Evolutionary conservation across 1,140 invertebrate species (phyloP).

Genomic region (Psilanteris sp.): DNA sequence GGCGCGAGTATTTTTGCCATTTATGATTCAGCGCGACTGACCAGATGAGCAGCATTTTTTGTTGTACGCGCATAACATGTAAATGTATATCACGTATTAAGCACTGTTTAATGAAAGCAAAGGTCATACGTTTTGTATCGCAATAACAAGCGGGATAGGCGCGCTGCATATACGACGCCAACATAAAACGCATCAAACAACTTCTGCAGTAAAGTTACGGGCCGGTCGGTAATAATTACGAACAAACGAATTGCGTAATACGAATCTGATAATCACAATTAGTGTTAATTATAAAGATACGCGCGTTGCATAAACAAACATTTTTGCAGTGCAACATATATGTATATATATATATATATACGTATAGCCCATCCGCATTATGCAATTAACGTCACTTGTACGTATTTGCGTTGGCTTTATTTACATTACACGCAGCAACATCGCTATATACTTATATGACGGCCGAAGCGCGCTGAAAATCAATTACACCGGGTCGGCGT

Average conservation of each 20-base stretch:
- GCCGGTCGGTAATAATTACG: constrained; percentile 21
- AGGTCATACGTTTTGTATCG: constrained; percentile 30
- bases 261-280: constrained; percentile 33
- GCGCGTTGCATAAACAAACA: constrained; percentile 8
- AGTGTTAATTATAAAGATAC: constrained; percentile 29
- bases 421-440: too few relatives aligned
- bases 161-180: background rate
- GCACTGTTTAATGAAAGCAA: constrained; percentile 38
- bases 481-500: too few relatives aligned
- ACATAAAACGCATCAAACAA: constrained; percentile 30
- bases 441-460: too few relatives aligned
- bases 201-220: background rate
- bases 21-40: constrained; percentile 2
- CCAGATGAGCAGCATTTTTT: constrained; percentile 34
- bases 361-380: too few relatives aligned
- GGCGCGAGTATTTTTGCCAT: constrained; percentile 11
- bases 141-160: constrained; percentile 30
- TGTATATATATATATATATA: too few relatives aligned
- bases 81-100: constrained; percentile 51
- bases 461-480: too few relatives aligned
- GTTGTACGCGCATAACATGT: constrained; percentile 8
- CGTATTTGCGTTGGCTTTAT: too few relatives aligned
- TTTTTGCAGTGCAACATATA: constrained; percentile 6
- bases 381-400: too few relatives aligned
- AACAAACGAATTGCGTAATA: constrained; percentile 34